phyloP scores from a whole-genome alignment of 2,797 vertebrate species.

The Cryptoblepharus egeriae region DNA sequence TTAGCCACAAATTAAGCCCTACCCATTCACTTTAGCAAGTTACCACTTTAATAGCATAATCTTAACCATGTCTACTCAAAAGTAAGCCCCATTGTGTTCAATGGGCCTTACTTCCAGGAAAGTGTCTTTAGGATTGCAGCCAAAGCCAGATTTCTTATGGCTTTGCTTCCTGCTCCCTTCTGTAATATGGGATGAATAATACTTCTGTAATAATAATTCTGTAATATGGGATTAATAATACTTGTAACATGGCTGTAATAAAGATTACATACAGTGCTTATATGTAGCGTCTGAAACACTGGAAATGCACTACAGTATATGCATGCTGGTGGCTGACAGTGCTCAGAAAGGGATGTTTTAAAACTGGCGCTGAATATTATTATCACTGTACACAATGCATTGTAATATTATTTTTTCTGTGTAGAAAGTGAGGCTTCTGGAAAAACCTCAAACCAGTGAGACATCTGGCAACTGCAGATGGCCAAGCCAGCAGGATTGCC shows the following conservation, averaged over 20 bases:
- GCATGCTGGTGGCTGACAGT: not conserved
- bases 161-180: not conserved
- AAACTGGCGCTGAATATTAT: not conserved
- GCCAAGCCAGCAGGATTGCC: rapidly evolving
- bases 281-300: too few relatives aligned
- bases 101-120: too few relatives aligned
- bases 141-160: not conserved
- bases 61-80: too few relatives aligned
- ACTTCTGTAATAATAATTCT: not conserved
- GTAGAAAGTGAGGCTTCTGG: not conserved
- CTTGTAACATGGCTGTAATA: not conserved
- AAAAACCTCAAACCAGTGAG: rapidly evolving
- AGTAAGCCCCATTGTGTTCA: too few relatives aligned
- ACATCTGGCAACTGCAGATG: rapidly evolving
- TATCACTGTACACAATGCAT: too few relatives aligned
- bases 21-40: too few relatives aligned
- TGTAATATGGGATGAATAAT: not conserved
- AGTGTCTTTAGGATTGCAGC: too few relatives aligned
- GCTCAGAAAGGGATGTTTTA: not conserved
- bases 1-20: not conserved
- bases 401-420: rapidly evolving
- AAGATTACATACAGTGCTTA: not conserved
- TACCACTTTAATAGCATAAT: not conserved
- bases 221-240: not conserved
- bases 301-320: not conserved